Percentiles rank a stretch among this genome's conserved stretches.
Conservation (phyloP, 2,888 invertebrate genomes). For the Lasioglossum lativentre region DNA sequence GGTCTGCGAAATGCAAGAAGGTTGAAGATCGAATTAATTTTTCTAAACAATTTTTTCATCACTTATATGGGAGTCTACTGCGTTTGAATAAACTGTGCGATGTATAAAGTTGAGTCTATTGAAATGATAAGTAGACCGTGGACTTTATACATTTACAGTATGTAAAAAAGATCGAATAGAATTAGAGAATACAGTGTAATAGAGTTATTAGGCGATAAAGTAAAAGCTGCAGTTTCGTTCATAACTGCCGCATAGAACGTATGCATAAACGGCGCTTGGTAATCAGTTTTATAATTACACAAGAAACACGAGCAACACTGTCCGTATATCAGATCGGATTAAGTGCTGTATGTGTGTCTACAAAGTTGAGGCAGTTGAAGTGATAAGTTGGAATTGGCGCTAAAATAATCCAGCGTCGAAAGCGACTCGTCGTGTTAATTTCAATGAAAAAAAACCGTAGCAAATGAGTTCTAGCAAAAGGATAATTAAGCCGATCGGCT, state of each 20-base stretch:
- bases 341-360: background rate
- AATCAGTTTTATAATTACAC: background rate
- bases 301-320: background rate
- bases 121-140: background rate
- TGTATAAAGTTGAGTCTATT: background rate
- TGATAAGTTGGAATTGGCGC: background rate
- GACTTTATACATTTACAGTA: background rate
- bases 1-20: background rate
- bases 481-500: background rate
- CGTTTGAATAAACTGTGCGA: too few relatives aligned
- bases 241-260: background rate
- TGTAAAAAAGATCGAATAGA: background rate
- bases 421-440: background rate
- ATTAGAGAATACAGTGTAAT: background rate
- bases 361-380: background rate
- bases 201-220: too few relatives aligned
- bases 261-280: background rate
- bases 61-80: too few relatives aligned
- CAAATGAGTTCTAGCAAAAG: background rate
- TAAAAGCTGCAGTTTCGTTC: background rate
- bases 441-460: background rate
- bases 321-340: slow-evolving; percentile 1
- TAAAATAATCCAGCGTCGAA: background rate
- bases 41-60: too few relatives aligned
- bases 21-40: background rate